Evolutionary conservation across 2,888 invertebrate species (phyloP), one percentile per base, ranked within the genome.

Genomic region (Lasioglossum zephyrum): DNA sequence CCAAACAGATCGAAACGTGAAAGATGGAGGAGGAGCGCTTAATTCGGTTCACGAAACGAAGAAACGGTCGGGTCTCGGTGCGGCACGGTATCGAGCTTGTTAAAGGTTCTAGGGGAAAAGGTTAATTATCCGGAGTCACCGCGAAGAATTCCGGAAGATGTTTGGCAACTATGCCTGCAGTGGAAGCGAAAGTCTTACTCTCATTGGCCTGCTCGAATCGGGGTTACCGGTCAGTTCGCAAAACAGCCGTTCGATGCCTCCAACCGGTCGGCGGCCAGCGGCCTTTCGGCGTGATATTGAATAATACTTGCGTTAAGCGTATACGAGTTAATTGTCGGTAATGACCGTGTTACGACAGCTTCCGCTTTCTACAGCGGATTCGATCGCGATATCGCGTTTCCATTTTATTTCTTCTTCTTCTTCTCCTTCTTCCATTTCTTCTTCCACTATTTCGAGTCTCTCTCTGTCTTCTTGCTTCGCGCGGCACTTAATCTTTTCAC

Each of bases 61-160:
- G 49, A 36, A 76, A 85, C 77, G 74, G 72, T 63, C 74, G 74
- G 60, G 70, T 16, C 74, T 41, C 36, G 66, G 57, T 4, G 26
- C 44, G 81, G 81, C 73, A 85, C 85, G 66, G 78, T 83, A 91
- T 89, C 84, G 87, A 84, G 84, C 84, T 87, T 79, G 80, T 82
- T 87, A 87, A 84, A 87, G 87, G 84, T 88, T 85, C 82, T 81
- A 88, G 85, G 87, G 84, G 87, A 85, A 88, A 87, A 87, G 87
- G 84, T 88, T 88, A 88, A 88, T 88, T 88, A 84, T 82, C 82
- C 73, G 73, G 63, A 82, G 87, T 81, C 79, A 86, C 77, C 76
- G 75, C 82, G 78, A 85, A 82, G 84, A 83, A 88, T 89, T 86
- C 88, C 87, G 87, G 88, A 87, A 87, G 87, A 81, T 87, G 87